Evolutionary conservation across 2,888 invertebrate species (phyloP).

Genomic region (Pterostichus madidus): DNA sequence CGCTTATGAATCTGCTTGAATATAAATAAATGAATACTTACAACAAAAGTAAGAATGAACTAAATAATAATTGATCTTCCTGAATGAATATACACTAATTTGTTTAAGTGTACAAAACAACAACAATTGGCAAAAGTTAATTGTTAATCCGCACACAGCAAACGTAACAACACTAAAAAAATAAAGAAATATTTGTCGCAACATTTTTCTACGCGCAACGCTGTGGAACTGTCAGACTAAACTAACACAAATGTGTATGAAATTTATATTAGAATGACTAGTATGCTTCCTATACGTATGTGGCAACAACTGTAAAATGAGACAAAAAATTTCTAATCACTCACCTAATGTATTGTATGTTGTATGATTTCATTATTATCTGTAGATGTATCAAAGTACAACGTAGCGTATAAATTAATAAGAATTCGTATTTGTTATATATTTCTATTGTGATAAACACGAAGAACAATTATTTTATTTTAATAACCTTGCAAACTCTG

Average conservation of each 20-base stretch:
- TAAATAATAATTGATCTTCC: constrained; percentile 44
- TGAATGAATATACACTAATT: constrained; percentile 11
- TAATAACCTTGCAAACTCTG: too few species aligned
- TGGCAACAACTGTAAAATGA: too few species aligned
- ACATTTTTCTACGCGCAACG: neutral
- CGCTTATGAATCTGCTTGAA: too few species aligned
- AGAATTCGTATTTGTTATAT: too few species aligned
- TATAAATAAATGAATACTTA: constrained; percentile 18
- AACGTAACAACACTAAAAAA: constrained; percentile 9
- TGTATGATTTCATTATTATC: too few species aligned
- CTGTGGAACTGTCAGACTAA: neutral
- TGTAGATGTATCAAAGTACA: too few species aligned
- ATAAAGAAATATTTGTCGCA: constrained; percentile 23
- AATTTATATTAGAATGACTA: neutral
- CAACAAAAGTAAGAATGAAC: constrained; percentile 34
- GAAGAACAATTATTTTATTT: too few species aligned
- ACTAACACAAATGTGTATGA: neutral
- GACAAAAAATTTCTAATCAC: too few species aligned
- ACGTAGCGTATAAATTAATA: too few species aligned
- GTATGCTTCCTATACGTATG: neutral
- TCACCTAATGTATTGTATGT: too few species aligned
- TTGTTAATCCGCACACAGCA: constrained; percentile 2
- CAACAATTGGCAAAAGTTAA: constrained; percentile 15
- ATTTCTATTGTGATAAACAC: too few species aligned
- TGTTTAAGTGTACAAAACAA: neutral